Conservation (phyloP, 2,888 invertebrate species). For the Spisula solida region DNA sequence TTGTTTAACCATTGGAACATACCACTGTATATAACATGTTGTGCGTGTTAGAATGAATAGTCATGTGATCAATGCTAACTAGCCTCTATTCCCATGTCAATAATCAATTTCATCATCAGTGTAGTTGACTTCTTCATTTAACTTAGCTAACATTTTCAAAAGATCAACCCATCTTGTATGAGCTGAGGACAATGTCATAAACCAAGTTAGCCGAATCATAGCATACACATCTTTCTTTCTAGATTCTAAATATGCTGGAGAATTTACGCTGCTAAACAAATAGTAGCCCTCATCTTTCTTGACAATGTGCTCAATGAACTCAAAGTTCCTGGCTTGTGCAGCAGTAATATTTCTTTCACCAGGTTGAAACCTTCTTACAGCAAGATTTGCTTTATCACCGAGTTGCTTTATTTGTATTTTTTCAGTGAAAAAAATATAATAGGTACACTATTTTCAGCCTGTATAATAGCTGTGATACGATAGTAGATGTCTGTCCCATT, state of each 20-base stretch:
- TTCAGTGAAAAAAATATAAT: constrained; percentile 64
- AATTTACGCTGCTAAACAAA: constrained; percentile 73
- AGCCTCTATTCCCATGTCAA: constrained; percentile 62
- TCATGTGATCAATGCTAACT: no score
- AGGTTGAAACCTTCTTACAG: constrained; percentile 58
- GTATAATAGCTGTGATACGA: no score
- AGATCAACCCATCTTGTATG: constrained; percentile 59
- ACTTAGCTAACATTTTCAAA: constrained; percentile 47
- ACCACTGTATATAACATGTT: no score
- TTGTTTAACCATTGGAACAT: no score
- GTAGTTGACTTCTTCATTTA: constrained; percentile 33
- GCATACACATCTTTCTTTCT: constrained; percentile 71
- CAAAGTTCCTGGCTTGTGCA: constrained; percentile 37
- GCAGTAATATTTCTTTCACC: constrained; percentile 49
- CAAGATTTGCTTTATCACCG: constrained; percentile 64
- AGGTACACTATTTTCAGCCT: constrained; percentile 57
- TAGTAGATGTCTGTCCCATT: no score
- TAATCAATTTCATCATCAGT: constrained; percentile 51
- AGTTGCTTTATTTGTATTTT: constrained; percentile 57
- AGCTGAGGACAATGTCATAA: constrained; percentile 57
- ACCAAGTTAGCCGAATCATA: constrained; percentile 46
- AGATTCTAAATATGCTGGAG: constrained; percentile 52
- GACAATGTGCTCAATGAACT: constrained; percentile 46
- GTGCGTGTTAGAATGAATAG: no score
- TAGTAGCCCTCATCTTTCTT: constrained; percentile 84